These are phyloP conservation scores for Tragelaphus imberbis DNA, from an alignment of 2,113 vertebrate genomes.

Conservation along the genomic window DNA sequence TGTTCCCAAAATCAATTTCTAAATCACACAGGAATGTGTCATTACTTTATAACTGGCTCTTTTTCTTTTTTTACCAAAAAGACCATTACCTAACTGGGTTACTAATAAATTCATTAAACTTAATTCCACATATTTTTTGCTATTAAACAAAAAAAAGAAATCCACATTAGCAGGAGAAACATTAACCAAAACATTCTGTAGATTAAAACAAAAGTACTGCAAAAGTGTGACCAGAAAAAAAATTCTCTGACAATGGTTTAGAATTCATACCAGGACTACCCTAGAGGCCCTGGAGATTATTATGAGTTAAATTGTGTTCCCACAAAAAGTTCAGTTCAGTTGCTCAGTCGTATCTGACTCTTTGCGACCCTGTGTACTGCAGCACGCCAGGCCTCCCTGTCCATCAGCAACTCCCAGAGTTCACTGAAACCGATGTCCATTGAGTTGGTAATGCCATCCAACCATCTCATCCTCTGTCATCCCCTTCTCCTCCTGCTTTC, in stretches of 20 bases:
- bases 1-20: neutral
- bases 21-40: neutral
- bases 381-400: neutral
- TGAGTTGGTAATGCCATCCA: neutral
- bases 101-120: neutral
- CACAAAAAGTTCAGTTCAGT: neutral
- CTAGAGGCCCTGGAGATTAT: neutral
- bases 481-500: neutral
- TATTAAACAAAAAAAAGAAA: neutral
- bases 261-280: neutral
- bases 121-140: neutral
- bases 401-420: neutral
- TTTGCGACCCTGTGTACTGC: neutral
- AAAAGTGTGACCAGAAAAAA: neutral
- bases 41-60: neutral
- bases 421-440: neutral
- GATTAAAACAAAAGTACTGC: neutral
- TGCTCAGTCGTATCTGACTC: neutral
- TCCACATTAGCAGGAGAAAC: neutral
- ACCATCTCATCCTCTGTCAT: neutral
- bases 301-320: rapidly evolving
- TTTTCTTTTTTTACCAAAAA: neutral
- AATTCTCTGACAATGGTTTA: neutral
- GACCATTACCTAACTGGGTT: neutral
- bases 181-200: neutral